Evolutionary conservation across 2,113 vertebrate species (phyloP).

Genomic region (Petaurus breviceps): DNA sequence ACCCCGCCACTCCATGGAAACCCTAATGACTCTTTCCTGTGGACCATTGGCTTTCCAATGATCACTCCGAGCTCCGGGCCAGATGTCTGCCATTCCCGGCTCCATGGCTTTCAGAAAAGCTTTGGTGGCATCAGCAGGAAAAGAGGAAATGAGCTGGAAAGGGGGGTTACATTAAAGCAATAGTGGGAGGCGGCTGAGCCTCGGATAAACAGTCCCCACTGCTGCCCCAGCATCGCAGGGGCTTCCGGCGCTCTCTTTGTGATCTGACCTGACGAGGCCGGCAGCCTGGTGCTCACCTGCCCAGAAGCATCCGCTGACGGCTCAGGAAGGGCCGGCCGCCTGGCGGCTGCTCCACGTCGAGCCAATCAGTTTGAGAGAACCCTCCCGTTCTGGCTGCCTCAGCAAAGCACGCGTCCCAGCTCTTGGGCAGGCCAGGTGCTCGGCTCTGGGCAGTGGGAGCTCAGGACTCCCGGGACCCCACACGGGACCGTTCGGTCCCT

Average conservation of each 20-base stretch:
- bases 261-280: not conserved
- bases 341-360: too few species aligned
- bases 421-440: accelerated
- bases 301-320: accelerated
- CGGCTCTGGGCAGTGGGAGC: not conserved
- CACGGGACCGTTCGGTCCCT: accelerated
- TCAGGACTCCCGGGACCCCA: accelerated
- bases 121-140: conserved; percentile 42
- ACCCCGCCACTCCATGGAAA: not conserved
- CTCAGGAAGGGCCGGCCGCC: accelerated
- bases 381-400: too few species aligned
- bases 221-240: not conserved
- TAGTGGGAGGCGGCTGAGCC: not conserved
- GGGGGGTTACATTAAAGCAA: not conserved
- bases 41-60: not conserved
- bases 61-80: not conserved
- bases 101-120: not conserved
- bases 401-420: not conserved
- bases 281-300: not conserved
- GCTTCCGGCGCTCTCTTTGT: not conserved
- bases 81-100: not conserved
- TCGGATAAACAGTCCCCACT: not conserved
- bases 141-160: conserved; percentile 1
- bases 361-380: too few species aligned
- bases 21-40: not conserved